Evolutionary conservation across 2,888 invertebrate genomes (phyloP), one percentile per base, ranked within the genome.

Genomic region (Cryptops parisi): DNA sequence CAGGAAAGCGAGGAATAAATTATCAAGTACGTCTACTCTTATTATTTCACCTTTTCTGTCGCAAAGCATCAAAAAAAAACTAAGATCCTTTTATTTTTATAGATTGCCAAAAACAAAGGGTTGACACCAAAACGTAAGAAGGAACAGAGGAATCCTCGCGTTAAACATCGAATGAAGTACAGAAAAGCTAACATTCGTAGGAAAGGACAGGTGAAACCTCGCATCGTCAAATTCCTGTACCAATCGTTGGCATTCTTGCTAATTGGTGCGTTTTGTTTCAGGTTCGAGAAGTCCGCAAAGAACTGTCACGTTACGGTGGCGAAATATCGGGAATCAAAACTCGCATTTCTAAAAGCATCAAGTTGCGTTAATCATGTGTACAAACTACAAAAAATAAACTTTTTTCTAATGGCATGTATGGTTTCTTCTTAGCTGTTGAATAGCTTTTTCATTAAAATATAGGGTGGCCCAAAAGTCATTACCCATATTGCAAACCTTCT

Each of bases 21-120:
- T 89, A 90, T 67, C 65, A 70, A 65, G 68, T 69, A 55, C 23
- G 26, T n/a, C n/a, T 44, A 26, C 23, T 25, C 4, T 33, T 38
- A 9, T n/a, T n/a, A n/a, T n/a, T n/a, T n/a, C n/a, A n/a, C n/a
- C n/a, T n/a, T n/a, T n/a, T n/a, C n/a, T n/a, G n/a, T n/a, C n/a
- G n/a, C n/a, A n/a, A n/a, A n/a, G n/a, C n/a, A n/a, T n/a, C n/a
- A n/a, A n/a, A n/a, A n/a, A n/a, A n/a, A n/a, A n/a, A n/a, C n/a
- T 19, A 57, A 33, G 17, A 57, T 22, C 12, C 12, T 43, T 46
- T 50, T 43, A 45, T 54, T 12, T 54, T 50, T 52, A 5, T 80
- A 93, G 76, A 96, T 96, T 66, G 82, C 85, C 21, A 96, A 96
- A 70, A 97, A 97, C 66, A 94, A 90, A 70, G 96, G 96, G 17